Base-by-base conservation (phyloP, 1,140 invertebrate species). In the Ridgeia piscesae region DNA sequence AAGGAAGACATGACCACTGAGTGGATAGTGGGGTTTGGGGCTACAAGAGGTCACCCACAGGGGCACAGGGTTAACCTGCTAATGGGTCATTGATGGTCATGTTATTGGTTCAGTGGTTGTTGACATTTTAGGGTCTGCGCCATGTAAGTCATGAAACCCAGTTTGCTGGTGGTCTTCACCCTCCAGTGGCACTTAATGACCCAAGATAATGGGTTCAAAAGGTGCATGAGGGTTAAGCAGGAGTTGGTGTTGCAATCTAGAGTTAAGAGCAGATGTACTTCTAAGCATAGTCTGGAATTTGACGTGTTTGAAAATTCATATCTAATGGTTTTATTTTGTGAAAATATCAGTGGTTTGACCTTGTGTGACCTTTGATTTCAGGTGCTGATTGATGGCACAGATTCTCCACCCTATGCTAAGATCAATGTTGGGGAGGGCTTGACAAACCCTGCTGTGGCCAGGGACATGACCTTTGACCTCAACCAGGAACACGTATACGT, bases 401-500 rank as follows among this genome's bases (percentile, higher is more conserved):
- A 92, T 77, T 77, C 89, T 14, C 42, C 89, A 6, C 89, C 92
- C n/a, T 92, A 92, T 34, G 89, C 48, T 14, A 34, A n/a, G 1
- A 91, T 92, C 31, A 48, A 91, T 35, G 48, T 92, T 9, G 89
- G 35, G 35, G 27, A 31, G 42, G 89, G 48, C 21, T 50, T 92
- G 89, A 31, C 21, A 1, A 34, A 88, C 14, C 92, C 89, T 21
- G 42, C 6, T 4, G 91, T 94, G 11, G 89, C 91, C 33, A 91
- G 34, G 34, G 94, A 94, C 35, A 94, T 93, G 58, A 91, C 94
- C 0, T 94, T 94, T 92, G 94, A 94, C 91, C 77, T 33, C 1
- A 92, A 58, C n/a, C 91, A 92, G n/a, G 92, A 93, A 33, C 93
- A 94, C 89, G 35, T 94, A 14, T 94, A 94, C 88, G 92, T 94